Conservation (phyloP, 2,797 vertebrate species). For the Dicrostonyx torquatus region DNA sequence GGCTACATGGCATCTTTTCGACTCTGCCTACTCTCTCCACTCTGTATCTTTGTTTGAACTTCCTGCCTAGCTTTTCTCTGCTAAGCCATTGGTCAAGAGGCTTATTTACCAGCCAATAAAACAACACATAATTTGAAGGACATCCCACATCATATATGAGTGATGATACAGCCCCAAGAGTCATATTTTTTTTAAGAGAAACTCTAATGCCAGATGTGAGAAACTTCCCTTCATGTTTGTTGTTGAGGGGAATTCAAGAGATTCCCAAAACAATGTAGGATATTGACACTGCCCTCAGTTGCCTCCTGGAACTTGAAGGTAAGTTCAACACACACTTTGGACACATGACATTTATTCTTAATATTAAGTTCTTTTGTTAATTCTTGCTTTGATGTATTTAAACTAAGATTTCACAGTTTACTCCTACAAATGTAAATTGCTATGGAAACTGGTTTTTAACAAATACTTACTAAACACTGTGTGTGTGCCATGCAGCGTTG, state of each 20-base stretch:
- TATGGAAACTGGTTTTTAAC: neutral
- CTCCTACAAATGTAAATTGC: constrained; percentile 6
- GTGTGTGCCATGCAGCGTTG: neutral
- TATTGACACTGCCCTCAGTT: neutral
- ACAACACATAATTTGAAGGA: too few relatives aligned
- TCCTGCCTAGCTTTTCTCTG: too few relatives aligned
- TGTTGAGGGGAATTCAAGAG: neutral
- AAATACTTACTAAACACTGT: neutral
- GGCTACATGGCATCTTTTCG: too few relatives aligned
- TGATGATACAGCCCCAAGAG: neutral
- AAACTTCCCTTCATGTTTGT: neutral
- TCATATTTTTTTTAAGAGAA: neutral
- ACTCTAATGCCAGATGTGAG: neutral
- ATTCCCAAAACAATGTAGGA: neutral
- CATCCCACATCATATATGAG: neutral
- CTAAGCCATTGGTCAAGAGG: too few relatives aligned
- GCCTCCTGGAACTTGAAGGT: neutral
- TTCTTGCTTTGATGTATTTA: neutral
- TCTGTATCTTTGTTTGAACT: too few relatives aligned
- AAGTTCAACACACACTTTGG: neutral
- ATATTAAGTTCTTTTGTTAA: neutral
- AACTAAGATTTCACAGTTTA: neutral
- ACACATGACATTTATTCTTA: neutral
- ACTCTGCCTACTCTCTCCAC: too few relatives aligned
- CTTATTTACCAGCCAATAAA: too few relatives aligned